phyloP scores from a whole-genome alignment of 2,113 vertebrate genomes.

The Cyprinus carpio region DNA sequence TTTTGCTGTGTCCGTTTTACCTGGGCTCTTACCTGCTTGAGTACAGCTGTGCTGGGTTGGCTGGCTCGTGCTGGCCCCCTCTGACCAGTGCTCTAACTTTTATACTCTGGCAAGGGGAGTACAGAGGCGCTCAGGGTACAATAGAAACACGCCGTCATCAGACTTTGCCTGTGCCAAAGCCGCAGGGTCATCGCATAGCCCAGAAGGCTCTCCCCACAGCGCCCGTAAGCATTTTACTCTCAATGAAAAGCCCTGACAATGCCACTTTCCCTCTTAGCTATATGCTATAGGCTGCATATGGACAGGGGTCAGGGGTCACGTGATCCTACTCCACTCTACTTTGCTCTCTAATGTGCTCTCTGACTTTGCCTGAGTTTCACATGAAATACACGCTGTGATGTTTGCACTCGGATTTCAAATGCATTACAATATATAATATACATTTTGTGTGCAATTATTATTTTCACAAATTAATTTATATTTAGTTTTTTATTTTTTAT shows the following conservation, averaged over 20 bases:
- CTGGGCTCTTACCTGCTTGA: constrained; percentile 81
- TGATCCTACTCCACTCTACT: constrained; percentile 56
- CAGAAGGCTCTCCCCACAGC: constrained; percentile 67
- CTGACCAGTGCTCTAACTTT: constrained; percentile 69
- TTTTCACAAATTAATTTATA: not conserved
- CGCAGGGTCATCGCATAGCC: constrained; percentile 76
- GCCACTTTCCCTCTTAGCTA: constrained; percentile 61
- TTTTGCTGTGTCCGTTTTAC: constrained; percentile 40
- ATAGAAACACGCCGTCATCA: constrained; percentile 87
- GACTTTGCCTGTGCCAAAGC: constrained; percentile 73
- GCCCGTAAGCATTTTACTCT: constrained; percentile 81
- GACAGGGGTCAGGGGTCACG: constrained; percentile 60
- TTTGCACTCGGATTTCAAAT: not conserved
- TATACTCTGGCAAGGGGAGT: constrained; percentile 88
- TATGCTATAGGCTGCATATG: constrained; percentile 57
- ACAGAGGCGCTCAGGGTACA: constrained; percentile 72
- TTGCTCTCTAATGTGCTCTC: not conserved
- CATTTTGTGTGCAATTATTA: too few species aligned
- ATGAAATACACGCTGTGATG: not conserved
- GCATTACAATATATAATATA: not conserved
- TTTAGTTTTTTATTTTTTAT: not conserved
- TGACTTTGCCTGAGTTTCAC: not conserved
- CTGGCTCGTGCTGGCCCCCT: constrained; percentile 71
- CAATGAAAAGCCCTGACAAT: constrained; percentile 81
- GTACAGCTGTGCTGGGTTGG: constrained; percentile 74